phyloP scores from a whole-genome alignment of 2,113 vertebrate genomes.

The Lepisosteus oculatus region DNA sequence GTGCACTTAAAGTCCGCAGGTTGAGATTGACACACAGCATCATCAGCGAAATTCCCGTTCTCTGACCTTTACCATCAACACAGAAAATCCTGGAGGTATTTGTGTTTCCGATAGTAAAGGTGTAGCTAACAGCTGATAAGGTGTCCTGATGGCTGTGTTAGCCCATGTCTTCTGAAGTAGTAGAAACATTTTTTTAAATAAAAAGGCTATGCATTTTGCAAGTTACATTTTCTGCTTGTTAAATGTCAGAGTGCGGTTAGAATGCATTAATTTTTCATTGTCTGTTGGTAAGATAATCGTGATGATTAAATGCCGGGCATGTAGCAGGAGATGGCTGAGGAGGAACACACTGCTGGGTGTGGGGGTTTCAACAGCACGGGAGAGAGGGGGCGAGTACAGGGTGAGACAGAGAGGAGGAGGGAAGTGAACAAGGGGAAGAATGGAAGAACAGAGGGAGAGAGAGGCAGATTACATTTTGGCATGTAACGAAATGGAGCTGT shows the following conservation, averaged over 20 bases:
- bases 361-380: slow-evolving; percentile 4
- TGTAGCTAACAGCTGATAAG: neutral
- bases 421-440: neutral
- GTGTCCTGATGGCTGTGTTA: neutral
- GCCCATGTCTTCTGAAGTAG: too few relatives aligned
- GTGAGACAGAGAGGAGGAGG: neutral
- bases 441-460: neutral
- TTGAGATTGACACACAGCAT: too few relatives aligned
- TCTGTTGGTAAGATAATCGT: slow-evolving; percentile 42
- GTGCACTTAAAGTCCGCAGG: too few relatives aligned
- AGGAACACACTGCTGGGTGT: neutral
- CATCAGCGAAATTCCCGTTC: too few relatives aligned
- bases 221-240: slow-evolving; percentile 27
- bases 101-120: neutral
- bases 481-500: neutral
- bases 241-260: slow-evolving; percentile 40
- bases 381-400: neutral
- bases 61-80: too few relatives aligned
- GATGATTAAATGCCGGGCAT: slow-evolving; percentile 33
- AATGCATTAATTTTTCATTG: slow-evolving; percentile 47
- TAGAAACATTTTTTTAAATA: neutral
- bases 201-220: neutral
- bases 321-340: slow-evolving; percentile 5
- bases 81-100: too few relatives aligned
- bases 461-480: neutral